Percentiles rank a stretch among this genome's conserved stretches.
Evolutionary conservation across 2,113 vertebrate species (phyloP).

Genomic region (Pyxicephalus adspersus): DNA sequence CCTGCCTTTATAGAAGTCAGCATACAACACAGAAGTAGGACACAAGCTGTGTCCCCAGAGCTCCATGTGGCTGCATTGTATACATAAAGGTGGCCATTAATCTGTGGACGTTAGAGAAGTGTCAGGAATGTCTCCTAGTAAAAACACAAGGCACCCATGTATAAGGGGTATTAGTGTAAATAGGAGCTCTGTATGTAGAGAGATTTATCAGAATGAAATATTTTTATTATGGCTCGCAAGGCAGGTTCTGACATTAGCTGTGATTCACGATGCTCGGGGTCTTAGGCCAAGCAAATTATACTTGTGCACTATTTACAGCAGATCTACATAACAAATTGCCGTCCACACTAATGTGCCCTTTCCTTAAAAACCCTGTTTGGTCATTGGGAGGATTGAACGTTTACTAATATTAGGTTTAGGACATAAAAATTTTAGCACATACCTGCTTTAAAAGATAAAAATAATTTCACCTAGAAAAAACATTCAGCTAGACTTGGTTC

Average conservation of each 20-base stretch:
- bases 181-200: conserved; percentile 44
- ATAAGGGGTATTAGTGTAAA: conserved; percentile 34
- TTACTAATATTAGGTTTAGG: too few species aligned
- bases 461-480: too few species aligned
- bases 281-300: conserved; percentile 47
- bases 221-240: conserved; percentile 42
- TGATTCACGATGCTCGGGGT: conserved; percentile 15
- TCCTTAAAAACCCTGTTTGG: not conserved
- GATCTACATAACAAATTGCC: not conserved
- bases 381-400: not conserved
- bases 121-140: conserved; percentile 50
- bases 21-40: conserved; percentile 29
- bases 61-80: conserved; percentile 38
- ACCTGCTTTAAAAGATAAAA: too few species aligned
- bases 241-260: not conserved
- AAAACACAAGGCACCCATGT: conserved; percentile 37
- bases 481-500: too few species aligned
- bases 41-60: conserved; percentile 48
- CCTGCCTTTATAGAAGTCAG: conserved; percentile 49
- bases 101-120: conserved; percentile 48
- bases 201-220: conserved; percentile 52
- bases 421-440: too few species aligned
- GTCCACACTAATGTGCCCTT: not conserved
- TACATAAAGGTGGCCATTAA: conserved; percentile 48
- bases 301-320: conserved; percentile 8